Evolutionary conservation across 2,797 vertebrate genomes (phyloP), one percentile per base, ranked within the genome.

Genomic region (Emys orbicularis): DNA sequence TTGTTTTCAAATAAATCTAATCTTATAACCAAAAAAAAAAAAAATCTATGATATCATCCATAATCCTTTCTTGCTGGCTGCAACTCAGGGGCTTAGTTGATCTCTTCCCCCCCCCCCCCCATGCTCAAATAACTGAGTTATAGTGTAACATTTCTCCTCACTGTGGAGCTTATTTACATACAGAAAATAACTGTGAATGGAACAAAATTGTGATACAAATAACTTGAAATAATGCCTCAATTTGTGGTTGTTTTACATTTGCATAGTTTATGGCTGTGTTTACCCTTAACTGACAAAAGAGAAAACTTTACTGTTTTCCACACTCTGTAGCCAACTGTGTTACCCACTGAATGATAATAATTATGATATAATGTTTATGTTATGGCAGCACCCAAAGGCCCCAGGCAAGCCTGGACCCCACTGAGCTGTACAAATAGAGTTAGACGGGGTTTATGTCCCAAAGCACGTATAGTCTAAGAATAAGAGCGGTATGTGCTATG

Each of bases 191-290:
- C 95, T 76, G 83, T 88, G 95, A 96, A 93, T 79, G 93, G 84
- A 96, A 97, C 97, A 97, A 97, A 98, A 95, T 92, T 94, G 90
- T 95, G 87, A 87, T 92, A 95, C 95, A 97, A 97, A 98, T 97
- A 97, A 96, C 82, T 18, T 96, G 93, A 97, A 97, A 97, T 97
- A 98, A 96, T 96, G 96, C 90, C 90, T 97, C 96, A 84, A 92
- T 97, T 97, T 97, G 94, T 95, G 92, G 94, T 96, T 95, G 95
- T 65, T 97, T 95, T 96, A 96, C 89, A 97, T 94, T 95, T 92
- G 93, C 68, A 44, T 94, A 83, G 84, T 97, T 98, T 97, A 98
- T 95, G 93, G 91, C 77, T 81, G 54, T 95, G 92, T 96, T 97
- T 98, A 91, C 77, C 83, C 81, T 21, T 94, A 95, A 34, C 77